phyloP scores from a whole-genome alignment of 2,888 invertebrate species.

The Patella ulyssiponensis region DNA sequence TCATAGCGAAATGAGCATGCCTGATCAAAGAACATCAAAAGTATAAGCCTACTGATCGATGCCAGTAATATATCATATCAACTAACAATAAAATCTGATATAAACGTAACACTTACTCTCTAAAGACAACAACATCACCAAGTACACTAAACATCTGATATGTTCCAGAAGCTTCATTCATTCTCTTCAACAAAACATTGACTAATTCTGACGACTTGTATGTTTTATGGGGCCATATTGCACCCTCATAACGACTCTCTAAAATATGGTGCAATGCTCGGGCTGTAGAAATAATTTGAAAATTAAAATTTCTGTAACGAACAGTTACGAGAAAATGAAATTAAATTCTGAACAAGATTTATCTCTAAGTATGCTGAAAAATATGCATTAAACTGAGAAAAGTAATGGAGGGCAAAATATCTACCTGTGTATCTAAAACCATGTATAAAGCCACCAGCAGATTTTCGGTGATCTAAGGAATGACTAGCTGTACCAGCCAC shows the following conservation, averaged over 20 bases:
- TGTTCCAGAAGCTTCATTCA: constrained; percentile 73
- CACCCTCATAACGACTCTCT: constrained; percentile 70
- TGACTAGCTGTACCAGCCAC: constrained; percentile 72
- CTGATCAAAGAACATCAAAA: no score
- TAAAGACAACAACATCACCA: constrained; percentile 70
- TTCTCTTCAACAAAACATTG: constrained; percentile 67
- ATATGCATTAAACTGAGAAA: no score
- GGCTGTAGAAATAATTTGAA: constrained; percentile 55
- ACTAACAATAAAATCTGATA: no score
- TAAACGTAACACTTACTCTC: constrained; percentile 61
- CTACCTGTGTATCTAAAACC: constrained; percentile 74
- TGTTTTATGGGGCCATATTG: constrained; percentile 69
- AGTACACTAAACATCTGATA: constrained; percentile 74
- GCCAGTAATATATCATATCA: no score
- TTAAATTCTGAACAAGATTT: not conserved
- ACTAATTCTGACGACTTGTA: constrained; percentile 62
- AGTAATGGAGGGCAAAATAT: no score
- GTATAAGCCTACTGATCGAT: no score
- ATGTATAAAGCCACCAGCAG: constrained; percentile 74
- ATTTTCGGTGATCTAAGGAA: constrained; percentile 72
- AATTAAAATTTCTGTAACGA: not conserved
- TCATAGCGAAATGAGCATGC: no score
- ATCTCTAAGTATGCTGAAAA: no score
- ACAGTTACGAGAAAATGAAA: not conserved
- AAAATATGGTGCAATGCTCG: constrained; percentile 70